These are phyloP conservation scores for Pteria penguin DNA, from an alignment of 2,888 invertebrate species.

Conservation along the genomic window DNA sequence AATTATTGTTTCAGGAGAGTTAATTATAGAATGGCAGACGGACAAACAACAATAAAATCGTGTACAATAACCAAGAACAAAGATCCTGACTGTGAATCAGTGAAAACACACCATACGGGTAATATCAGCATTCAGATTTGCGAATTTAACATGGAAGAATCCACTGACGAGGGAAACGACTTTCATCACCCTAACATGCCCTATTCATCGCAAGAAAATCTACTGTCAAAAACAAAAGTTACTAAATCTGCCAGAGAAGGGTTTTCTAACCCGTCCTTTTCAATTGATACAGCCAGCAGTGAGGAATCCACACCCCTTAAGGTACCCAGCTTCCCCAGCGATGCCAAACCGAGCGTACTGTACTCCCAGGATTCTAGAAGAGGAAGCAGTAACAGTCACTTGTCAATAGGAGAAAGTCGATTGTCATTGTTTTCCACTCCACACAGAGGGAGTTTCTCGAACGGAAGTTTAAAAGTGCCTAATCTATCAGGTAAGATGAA, in stretches of 20 bases:
- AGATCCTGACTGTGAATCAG: neutral
- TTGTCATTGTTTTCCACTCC: too few species aligned
- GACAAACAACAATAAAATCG: too few species aligned
- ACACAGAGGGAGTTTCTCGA: too few species aligned
- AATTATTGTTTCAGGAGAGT: too few species aligned
- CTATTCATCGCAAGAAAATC: conserved; percentile 7
- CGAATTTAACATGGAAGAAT: neutral
- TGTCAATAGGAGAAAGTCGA: too few species aligned
- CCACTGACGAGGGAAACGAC: conserved; percentile 1
- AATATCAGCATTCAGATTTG: neutral
- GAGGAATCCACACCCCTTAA: conserved; percentile 1
- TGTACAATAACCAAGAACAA: too few species aligned
- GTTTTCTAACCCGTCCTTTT: conserved; percentile 11
- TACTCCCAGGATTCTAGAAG: too few species aligned
- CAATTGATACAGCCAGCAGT: conserved; percentile 17
- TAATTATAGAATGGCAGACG: too few species aligned
- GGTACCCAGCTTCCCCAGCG: neutral
- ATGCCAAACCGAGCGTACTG: too few species aligned
- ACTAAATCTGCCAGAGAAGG: neutral
- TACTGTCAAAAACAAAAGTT: neutral
- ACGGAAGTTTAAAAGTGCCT: too few species aligned
- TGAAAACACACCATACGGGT: neutral
- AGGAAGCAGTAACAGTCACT: too few species aligned
- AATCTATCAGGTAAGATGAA: too few species aligned
- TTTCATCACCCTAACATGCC: conserved; percentile 13